Conservation (phyloP, 2,888 invertebrate genomes). For the Archips xylosteana region DNA sequence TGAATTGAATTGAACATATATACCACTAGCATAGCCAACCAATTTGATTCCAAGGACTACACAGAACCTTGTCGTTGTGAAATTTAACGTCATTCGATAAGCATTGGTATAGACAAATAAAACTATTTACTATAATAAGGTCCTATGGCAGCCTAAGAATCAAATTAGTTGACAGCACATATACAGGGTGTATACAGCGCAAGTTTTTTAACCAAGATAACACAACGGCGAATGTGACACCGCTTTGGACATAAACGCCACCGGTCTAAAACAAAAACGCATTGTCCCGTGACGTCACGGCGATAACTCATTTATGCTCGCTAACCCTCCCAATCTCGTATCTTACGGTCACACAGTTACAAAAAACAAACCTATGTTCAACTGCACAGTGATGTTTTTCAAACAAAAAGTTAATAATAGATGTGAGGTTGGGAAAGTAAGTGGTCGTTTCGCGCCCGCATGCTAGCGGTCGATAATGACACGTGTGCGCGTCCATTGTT, state of each 20-base stretch:
- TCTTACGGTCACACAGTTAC: background rate
- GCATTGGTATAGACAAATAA: no score
- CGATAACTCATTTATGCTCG: constrained; percentile 65
- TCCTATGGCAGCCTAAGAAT: no score
- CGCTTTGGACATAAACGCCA: constrained; percentile 5
- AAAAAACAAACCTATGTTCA: background rate
- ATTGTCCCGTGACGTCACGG: constrained; percentile 67
- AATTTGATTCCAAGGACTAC: no score
- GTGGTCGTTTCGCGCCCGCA: constrained; percentile 68
- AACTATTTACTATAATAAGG: no score
- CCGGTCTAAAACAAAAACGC: constrained; percentile 44
- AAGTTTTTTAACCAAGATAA: background rate
- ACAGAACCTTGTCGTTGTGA: no score
- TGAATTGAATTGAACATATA: no score
- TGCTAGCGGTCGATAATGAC: constrained; percentile 72
- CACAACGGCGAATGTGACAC: background rate
- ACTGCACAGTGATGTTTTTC: background rate
- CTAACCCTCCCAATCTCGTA: background rate
- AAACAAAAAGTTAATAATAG: background rate
- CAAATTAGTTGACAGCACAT: no score
- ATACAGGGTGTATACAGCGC: background rate
- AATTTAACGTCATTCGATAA: no score
- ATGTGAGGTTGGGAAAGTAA: background rate
- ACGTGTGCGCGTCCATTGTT: constrained; percentile 65
- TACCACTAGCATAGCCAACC: no score